Evolutionary conservation across 2,888 invertebrate genomes (phyloP).

Genomic region (Aethes cnicana): DNA sequence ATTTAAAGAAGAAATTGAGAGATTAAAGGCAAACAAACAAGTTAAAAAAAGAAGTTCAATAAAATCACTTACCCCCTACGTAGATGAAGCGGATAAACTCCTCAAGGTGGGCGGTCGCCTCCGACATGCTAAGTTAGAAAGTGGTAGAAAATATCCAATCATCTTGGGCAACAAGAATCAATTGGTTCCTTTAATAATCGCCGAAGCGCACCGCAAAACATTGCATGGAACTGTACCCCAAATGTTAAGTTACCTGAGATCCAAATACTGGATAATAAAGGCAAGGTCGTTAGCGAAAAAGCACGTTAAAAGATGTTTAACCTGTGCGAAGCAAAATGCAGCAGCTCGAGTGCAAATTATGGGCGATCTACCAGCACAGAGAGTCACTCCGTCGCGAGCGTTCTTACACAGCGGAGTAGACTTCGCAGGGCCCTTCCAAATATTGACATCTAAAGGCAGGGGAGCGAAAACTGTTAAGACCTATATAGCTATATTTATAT

Average conservation of each 20-base stretch:
- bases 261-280: conserved; percentile 10
- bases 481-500: conserved; percentile 30
- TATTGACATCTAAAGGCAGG: conserved; percentile 1
- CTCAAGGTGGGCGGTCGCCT: conserved; percentile 5
- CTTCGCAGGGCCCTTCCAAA: conserved; percentile 2
- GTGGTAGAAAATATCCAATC: conserved; percentile 1
- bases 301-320: not conserved
- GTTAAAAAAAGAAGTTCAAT: not conserved
- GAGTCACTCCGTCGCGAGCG: not conserved
- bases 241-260: not conserved
- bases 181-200: not conserved
- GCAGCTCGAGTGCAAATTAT: not conserved
- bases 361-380: conserved; percentile 5
- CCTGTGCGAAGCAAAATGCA: not conserved
- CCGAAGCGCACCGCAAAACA: not conserved
- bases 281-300: not conserved
- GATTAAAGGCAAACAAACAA: not conserved
- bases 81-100: not conserved
- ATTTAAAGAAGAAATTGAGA: not conserved
- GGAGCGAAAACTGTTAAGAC: conserved; percentile 5
- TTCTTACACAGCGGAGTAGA: conserved; percentile 15
- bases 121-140: not conserved
- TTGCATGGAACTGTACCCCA: not conserved
- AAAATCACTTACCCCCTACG: not conserved
- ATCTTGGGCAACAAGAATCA: not conserved